phyloP scores from a whole-genome alignment of 2,797 vertebrate species.

The Podarcis siculus region DNA sequence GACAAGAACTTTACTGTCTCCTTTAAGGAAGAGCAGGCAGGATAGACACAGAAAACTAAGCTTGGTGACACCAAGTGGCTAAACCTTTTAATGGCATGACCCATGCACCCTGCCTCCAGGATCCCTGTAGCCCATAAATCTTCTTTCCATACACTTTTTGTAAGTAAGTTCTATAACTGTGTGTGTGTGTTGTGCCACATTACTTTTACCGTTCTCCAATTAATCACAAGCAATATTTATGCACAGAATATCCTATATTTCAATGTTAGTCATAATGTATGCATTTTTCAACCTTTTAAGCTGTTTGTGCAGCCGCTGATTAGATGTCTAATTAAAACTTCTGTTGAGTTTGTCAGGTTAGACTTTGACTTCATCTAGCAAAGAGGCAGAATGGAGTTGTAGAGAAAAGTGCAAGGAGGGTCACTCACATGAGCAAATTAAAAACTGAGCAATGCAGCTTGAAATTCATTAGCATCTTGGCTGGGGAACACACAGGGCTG shows the following conservation, averaged over 20 bases:
- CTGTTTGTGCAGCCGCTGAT: constrained; percentile 40
- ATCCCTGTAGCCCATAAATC: neutral
- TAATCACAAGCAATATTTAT: constrained; percentile 42
- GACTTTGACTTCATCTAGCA: constrained; percentile 10
- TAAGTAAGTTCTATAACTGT: neutral
- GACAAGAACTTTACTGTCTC: neutral
- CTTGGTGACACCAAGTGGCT: neutral
- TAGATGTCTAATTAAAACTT: constrained; percentile 57
- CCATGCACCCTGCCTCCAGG: no score
- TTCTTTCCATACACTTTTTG: neutral
- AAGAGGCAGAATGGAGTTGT: constrained; percentile 10
- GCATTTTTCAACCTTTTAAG: constrained; percentile 48
- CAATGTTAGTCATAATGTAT: constrained; percentile 25
- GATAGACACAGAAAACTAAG: neutral
- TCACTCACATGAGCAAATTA: neutral
- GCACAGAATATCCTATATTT: constrained; percentile 39
- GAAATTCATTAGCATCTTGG: constrained; percentile 19
- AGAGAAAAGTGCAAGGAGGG: neutral
- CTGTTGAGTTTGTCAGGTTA: constrained; percentile 28
- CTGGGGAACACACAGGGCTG: neutral
- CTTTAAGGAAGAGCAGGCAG: neutral
- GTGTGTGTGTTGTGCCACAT: neutral
- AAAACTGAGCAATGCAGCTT: neutral
- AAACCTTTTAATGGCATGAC: neutral
- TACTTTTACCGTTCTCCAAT: neutral